phyloP scores from a whole-genome alignment of 2,113 vertebrate species.

The Pseudorhombus dupliciocellatus region DNA sequence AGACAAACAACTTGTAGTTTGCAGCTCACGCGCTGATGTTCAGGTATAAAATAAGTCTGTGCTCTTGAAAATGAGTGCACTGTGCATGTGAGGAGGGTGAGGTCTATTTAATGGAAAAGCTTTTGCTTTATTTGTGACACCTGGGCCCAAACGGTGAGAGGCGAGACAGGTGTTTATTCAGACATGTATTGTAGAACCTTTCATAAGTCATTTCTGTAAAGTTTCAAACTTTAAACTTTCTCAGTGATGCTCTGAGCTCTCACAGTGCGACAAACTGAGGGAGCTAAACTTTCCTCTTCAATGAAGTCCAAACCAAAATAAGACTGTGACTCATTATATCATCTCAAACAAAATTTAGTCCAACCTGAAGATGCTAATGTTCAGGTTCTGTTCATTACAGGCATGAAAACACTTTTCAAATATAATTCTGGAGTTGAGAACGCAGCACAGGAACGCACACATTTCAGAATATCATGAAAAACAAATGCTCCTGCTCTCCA shows the following conservation, averaged over 20 bases:
- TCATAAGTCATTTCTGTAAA: background rate
- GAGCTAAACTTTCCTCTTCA: too few relatives aligned
- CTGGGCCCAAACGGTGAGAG: background rate
- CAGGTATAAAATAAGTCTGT: slow-evolving; percentile 24
- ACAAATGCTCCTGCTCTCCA: slow-evolving; percentile 1
- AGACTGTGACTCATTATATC: too few relatives aligned
- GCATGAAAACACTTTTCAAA: too few relatives aligned
- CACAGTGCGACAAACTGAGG: background rate
- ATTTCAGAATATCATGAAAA: slow-evolving; percentile 1
- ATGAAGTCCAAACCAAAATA: too few relatives aligned
- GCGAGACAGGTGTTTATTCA: background rate
- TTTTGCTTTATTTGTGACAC: background rate
- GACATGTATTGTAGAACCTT: background rate
- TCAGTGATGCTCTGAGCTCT: too few relatives aligned
- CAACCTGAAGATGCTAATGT: too few relatives aligned
- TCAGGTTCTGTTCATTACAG: too few relatives aligned
- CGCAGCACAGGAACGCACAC: too few relatives aligned
- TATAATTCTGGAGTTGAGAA: too few relatives aligned
- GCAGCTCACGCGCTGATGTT: slow-evolving; percentile 10
- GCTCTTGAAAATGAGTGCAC: slow-evolving; percentile 8
- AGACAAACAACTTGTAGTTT: slow-evolving; percentile 33
- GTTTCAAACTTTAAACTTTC: too few relatives aligned
- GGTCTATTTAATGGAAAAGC: slow-evolving; percentile 9
- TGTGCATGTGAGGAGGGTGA: slow-evolving; percentile 11
- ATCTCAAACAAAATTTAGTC: too few relatives aligned